These are phyloP conservation scores for Macrotis lagotis DNA, from an alignment of 2,113 vertebrate genomes.

Conservation along the genomic window DNA sequence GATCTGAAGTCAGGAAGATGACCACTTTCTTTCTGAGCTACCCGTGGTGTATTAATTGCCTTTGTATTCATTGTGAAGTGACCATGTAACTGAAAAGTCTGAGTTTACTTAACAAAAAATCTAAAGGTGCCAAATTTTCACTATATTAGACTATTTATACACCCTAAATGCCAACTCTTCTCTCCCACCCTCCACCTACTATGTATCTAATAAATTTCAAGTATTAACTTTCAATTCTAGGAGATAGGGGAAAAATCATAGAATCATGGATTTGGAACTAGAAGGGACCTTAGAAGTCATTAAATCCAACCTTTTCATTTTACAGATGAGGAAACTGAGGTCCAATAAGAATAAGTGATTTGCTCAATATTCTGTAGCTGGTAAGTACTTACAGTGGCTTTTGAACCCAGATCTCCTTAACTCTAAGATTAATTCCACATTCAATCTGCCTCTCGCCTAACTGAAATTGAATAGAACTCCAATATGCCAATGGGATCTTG, in stretches of 20 bases:
- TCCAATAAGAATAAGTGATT: background rate
- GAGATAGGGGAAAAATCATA: too few species aligned
- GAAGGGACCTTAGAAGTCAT: background rate
- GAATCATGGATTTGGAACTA: background rate
- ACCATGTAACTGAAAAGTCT: constrained; percentile 27
- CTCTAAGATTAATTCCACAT: background rate
- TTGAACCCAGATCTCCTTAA: background rate
- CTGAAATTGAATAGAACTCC: background rate
- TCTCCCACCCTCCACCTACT: background rate
- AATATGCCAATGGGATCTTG: background rate
- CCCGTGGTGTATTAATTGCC: too few species aligned
- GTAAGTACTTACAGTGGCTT: background rate
- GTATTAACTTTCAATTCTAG: background rate
- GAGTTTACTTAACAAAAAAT: background rate
- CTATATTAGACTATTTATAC: background rate
- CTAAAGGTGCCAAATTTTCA: background rate
- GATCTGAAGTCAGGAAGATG: too few species aligned
- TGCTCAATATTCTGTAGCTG: background rate
- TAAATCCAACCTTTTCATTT: background rate
- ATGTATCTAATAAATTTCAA: background rate
- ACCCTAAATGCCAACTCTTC: background rate
- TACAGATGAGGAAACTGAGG: background rate
- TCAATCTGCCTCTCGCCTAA: background rate
- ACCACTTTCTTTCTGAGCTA: too few species aligned
- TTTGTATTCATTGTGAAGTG: background rate